A percentile compares a stretch with the other conserved stretches of the same genome.
These are phyloP conservation scores for Odontothrips loti DNA, from an alignment of 2,888 invertebrate species.

Conservation along the genomic window DNA sequence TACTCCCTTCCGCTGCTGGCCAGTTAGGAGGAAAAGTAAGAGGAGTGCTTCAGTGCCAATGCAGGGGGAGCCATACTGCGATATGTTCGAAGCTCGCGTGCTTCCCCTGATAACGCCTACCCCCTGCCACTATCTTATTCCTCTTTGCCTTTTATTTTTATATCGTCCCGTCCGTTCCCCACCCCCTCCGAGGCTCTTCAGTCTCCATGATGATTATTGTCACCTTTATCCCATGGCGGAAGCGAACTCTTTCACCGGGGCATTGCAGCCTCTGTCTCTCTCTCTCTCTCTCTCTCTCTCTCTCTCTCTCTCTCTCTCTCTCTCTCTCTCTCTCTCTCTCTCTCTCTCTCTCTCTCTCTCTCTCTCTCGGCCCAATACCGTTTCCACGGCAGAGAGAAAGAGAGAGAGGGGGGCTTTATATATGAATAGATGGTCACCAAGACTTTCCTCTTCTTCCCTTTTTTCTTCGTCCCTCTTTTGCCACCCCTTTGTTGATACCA, in stretches of 20 bases:
- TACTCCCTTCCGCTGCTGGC: background rate
- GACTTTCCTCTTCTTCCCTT: no score
- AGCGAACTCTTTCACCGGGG: background rate
- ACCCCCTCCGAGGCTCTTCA: no score
- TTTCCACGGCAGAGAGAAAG: background rate
- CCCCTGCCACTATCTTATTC: no score
- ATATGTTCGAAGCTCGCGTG: no score
- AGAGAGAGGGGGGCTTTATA: background rate
- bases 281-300: background rate
- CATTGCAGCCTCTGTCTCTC: background rate
- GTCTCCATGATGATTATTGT: background rate
- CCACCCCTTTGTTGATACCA: background rate
- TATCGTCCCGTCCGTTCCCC: no score
- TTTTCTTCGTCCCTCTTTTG: background rate
- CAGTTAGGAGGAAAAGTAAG: no score
- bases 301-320: background rate
- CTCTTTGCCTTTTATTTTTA: no score
- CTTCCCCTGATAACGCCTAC: no score
- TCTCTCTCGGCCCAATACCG: background rate
- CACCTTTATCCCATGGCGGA: background rate
- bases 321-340: background rate
- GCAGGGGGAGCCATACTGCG: no score
- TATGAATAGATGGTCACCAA: constrained; percentile 15
- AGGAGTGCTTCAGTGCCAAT: no score
- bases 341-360: background rate